Evolutionary conservation across 2,113 vertebrate species (phyloP).

Genomic region (Riparia riparia): DNA sequence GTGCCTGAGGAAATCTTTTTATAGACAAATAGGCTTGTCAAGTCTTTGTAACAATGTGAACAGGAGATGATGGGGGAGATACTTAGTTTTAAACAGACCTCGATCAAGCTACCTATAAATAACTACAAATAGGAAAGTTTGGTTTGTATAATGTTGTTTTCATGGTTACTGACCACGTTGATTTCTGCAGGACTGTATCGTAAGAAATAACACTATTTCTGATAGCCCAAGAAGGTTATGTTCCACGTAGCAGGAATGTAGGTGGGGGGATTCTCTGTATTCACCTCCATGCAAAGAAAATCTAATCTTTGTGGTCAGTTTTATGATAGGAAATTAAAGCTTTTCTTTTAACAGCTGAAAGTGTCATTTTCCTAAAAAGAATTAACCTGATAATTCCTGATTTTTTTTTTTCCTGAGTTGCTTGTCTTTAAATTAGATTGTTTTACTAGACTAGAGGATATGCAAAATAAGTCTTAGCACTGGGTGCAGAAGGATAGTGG

Average conservation of each 20-base stretch:
- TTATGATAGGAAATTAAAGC: background rate
- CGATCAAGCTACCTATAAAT: background rate
- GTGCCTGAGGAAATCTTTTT: background rate
- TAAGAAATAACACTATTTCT: background rate
- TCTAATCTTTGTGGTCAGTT: too few species aligned
- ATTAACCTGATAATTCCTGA: background rate
- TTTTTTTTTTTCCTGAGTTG: background rate
- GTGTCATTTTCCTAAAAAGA: background rate
- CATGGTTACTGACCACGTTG: background rate
- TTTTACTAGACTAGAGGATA: background rate
- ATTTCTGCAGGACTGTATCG: background rate
- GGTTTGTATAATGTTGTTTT: background rate
- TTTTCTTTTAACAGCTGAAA: background rate
- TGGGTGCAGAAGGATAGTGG: background rate
- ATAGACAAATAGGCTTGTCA: accelerated
- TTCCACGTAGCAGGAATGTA: background rate
- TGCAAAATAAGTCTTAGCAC: background rate
- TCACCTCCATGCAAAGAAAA: background rate
- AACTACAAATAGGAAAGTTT: background rate
- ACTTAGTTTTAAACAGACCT: background rate
- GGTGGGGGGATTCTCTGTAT: background rate
- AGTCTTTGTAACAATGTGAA: background rate
- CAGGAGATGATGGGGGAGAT: background rate
- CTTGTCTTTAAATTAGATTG: background rate
- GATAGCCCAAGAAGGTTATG: accelerated